Base-by-base conservation (phyloP, 2,888 invertebrate species). In the Trachelus troglodyta region DNA sequence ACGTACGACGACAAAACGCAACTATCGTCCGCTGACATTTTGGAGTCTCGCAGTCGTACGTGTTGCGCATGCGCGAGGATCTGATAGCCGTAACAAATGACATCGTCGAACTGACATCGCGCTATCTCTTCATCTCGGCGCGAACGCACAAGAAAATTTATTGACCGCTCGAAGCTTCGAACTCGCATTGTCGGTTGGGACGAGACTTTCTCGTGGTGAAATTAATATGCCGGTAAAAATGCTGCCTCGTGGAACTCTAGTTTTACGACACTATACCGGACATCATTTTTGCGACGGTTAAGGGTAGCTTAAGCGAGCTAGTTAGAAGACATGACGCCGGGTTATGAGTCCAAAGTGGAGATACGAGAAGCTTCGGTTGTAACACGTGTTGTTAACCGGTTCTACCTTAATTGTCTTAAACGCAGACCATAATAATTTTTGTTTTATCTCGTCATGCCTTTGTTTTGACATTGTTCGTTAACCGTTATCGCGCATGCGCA, bases 81-180 rank as follows among this genome's bases (percentile, higher is more conserved):
- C 88, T 86, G 88, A 88, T 88, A 86, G 82, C 83, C 81, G 81
- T 89, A 89, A 89, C 87, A 88, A 89, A 89, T 89, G 89, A 88
- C 89, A 89, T 87, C 87, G 87, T 87, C 88, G 86, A 88, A 88
- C 87, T 82, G 86, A 83, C 85, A 86, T 84, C 83, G 87, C 84
- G 77, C 85, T 87, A 87, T 88, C 88, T 87, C 83, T 83, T 79
- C 78, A 88, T 88, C 88, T 88, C 79, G 77, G 73, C 79, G 76
- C 81, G 71, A 82, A 33, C 75, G 77, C 76, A 80, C 69, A 71
- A 81, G 75, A 83, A 75, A 79, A 88, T 84, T 75, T 81, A 85
- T 85, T 88, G 87, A 80, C 79, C 35, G 56, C 76, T 79, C 75
- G 75, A 23, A 56, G 34, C 37, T 69, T 56, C 79, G 77, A 79